These are phyloP conservation scores for Macquaria ambigua DNA, from an alignment of 2,113 vertebrate species.

Conservation along the genomic window DNA sequence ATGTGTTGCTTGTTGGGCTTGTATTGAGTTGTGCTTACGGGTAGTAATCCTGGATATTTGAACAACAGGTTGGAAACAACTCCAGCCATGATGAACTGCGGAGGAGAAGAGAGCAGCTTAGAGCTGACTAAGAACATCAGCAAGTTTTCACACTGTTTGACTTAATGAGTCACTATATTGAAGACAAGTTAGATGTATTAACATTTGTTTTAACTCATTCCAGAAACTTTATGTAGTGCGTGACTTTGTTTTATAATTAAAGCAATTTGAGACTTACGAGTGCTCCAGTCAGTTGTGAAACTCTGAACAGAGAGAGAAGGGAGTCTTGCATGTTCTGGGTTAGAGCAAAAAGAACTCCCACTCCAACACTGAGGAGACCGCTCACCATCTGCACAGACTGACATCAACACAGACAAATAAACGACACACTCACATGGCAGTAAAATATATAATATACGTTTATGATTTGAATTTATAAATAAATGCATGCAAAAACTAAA, in stretches of 20 bases:
- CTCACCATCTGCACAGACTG: constrained; percentile 79
- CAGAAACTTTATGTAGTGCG: background rate
- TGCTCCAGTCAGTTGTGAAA: constrained; percentile 77
- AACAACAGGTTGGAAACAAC: constrained; percentile 71
- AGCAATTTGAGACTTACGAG: constrained; percentile 69
- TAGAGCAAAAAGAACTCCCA: constrained; percentile 75
- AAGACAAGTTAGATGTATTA: background rate
- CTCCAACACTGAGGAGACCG: constrained; percentile 75
- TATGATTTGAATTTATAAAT: background rate
- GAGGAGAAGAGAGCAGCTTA: constrained; percentile 7
- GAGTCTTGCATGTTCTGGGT: fast-evolving
- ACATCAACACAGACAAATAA: constrained; percentile 4
- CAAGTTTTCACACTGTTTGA: background rate
- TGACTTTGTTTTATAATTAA: background rate
- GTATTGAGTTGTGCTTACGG: constrained; percentile 64
- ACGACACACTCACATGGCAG: background rate
- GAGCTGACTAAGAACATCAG: background rate
- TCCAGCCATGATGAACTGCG: constrained; percentile 80
- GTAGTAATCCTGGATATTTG: constrained; percentile 74
- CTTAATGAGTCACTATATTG: background rate
- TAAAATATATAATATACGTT: too few species aligned
- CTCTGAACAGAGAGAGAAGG: constrained; percentile 76
- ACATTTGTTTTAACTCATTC: background rate
- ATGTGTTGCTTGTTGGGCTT: background rate
- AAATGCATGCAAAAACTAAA: too few species aligned